These are phyloP conservation scores for Drosophila yakuba DNA, from an alignment of 1,140 invertebrate genomes.

Conservation along the genomic window DNA sequence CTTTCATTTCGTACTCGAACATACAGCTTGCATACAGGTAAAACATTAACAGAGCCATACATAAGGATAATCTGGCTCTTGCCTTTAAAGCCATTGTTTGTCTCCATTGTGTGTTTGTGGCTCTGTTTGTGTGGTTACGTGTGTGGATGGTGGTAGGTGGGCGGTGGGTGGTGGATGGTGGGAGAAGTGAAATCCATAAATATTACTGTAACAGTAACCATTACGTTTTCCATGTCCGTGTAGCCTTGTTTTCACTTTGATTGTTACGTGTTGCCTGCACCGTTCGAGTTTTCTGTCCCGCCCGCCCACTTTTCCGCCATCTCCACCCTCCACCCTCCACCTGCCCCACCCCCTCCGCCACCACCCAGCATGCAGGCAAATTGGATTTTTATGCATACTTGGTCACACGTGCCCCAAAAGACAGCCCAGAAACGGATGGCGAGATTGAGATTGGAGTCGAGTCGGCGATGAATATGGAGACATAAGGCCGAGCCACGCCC, in stretches of 20 bases:
- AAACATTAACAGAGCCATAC: constrained; percentile 14
- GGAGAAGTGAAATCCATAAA: constrained; percentile 56
- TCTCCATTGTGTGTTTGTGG: constrained; percentile 12
- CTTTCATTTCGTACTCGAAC: neutral
- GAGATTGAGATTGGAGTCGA: constrained; percentile 1
- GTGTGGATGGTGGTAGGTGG: neutral
- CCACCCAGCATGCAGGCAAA: constrained; percentile 61
- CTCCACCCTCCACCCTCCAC: neutral
- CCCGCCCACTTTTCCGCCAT: constrained; percentile 1
- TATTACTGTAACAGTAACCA: constrained; percentile 47
- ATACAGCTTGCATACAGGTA: constrained; percentile 2
- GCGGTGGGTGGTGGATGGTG: neutral
- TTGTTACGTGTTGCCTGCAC: constrained; percentile 72
- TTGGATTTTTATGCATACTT: constrained; percentile 83
- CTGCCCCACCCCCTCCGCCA: neutral
- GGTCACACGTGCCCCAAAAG: constrained; percentile 68
- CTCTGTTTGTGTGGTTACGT: neutral
- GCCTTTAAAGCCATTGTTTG: constrained; percentile 24
- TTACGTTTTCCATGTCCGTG: constrained; percentile 43
- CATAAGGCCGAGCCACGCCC: constrained; percentile 13
- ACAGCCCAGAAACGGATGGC: constrained; percentile 13
- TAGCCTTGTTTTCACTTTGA: constrained; percentile 74
- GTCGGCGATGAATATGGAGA: constrained; percentile 3
- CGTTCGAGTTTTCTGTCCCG: constrained; percentile 10
- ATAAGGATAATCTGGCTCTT: constrained; percentile 19